A percentile compares a stretch with the other conserved stretches of the same genome.
phyloP scores from a whole-genome alignment of 2,797 vertebrate species.

The Glossophaga mutica region DNA sequence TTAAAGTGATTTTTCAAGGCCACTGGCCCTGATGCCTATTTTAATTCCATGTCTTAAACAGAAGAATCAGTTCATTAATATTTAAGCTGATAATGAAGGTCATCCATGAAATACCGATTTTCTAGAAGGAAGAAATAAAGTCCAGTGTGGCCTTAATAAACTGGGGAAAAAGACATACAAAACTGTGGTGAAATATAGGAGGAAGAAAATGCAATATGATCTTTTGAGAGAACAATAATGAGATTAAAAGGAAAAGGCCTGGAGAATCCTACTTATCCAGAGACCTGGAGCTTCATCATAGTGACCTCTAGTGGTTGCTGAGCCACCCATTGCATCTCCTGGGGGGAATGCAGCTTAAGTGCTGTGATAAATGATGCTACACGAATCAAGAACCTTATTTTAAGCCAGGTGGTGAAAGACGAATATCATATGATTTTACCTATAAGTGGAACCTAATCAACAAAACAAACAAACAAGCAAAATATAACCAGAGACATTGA shows the following conservation, averaged over 20 bases:
- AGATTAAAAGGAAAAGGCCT: neutral
- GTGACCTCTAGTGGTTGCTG: neutral
- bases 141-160: neutral
- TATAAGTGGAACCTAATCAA: no score
- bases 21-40: neutral
- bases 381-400: neutral
- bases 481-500: no score
- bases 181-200: neutral
- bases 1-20: slow-evolving; percentile 28
- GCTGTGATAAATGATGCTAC: neutral
- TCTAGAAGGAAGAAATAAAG: neutral
- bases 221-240: neutral
- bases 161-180: neutral
- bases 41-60: neutral
- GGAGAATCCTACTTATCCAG: neutral
- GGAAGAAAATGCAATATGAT: neutral
- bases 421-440: no score
- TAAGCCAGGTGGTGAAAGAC: neutral
- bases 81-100: neutral
- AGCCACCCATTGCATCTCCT: neutral
- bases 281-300: neutral
- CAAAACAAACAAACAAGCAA: no score
- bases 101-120: neutral
- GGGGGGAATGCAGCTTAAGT: neutral
- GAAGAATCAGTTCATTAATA: slow-evolving; percentile 5